Percentiles rank a stretch among this genome's conserved stretches.
These are phyloP conservation scores for Sakesphorus luctuosus DNA, from an alignment of 2,113 vertebrate species.

Conservation along the genomic window DNA sequence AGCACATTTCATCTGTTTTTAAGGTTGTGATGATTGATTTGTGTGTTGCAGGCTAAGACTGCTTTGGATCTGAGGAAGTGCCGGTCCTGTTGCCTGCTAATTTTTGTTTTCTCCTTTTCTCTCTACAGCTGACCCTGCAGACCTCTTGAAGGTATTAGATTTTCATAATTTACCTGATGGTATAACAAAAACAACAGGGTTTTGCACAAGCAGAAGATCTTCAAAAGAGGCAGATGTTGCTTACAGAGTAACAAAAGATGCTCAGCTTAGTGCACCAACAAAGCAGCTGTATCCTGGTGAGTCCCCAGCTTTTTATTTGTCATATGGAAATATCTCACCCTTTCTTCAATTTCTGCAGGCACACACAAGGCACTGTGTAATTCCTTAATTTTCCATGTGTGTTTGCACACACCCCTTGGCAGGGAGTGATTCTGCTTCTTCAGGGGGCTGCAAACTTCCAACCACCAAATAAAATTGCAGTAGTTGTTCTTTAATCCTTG, in stretches of 20 bases:
- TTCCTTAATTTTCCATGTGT: rapidly evolving
- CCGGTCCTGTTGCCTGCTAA: neutral
- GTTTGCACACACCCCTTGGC: neutral
- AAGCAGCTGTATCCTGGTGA: conserved; percentile 85
- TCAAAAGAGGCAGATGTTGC: conserved; percentile 91
- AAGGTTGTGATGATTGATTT: neutral
- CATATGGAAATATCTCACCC: rapidly evolving
- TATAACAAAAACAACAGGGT: conserved; percentile 89
- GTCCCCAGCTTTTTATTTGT: neutral
- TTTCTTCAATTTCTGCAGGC: neutral
- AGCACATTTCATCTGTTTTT: neutral
- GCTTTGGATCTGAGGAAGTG: neutral
- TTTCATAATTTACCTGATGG: conserved; percentile 96
- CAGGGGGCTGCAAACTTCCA: neutral
- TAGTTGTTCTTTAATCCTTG: neutral
- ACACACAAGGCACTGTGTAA: rapidly evolving
- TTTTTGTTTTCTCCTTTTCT: neutral
- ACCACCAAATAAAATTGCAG: rapidly evolving
- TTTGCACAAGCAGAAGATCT: conserved; percentile 88
- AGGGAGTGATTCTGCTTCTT: neutral
- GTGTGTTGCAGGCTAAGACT: neutral
- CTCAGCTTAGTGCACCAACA: conserved; percentile 94
- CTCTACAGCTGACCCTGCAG: conserved; percentile 86
- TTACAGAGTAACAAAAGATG: conserved; percentile 91
- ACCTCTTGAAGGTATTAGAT: conserved; percentile 97